Evolutionary conservation across 2,113 vertebrate species (phyloP).

Genomic region (Vulpes ferrilata): DNA sequence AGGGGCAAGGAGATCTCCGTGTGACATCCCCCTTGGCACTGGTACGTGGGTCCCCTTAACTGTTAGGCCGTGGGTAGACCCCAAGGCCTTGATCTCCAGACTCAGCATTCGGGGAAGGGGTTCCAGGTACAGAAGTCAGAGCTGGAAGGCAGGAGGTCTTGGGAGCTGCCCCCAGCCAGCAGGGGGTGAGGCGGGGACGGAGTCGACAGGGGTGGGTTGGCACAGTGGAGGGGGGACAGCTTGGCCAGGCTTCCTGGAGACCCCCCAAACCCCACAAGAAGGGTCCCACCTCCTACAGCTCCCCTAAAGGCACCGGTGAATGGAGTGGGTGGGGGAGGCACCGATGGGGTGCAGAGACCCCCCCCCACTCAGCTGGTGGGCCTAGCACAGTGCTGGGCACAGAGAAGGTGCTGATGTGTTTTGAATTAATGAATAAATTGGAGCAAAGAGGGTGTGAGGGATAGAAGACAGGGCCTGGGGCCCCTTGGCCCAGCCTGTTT

Average conservation of each 20-base stretch:
- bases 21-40: conserved; percentile 69
- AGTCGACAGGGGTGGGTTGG: conserved; percentile 52
- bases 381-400: conserved; percentile 58
- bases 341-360: not conserved
- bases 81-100: conserved; percentile 39
- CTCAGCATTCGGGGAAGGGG: not conserved
- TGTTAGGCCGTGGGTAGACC: not conserved
- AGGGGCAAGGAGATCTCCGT: not conserved
- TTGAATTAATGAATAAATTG: conserved; percentile 26
- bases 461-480: conserved; percentile 1
- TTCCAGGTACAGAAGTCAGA: conserved; percentile 44
- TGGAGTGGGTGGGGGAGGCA: conserved; percentile 16
- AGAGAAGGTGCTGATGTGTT: conserved; percentile 64
- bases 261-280: conserved; percentile 25
- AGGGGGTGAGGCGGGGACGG: conserved; percentile 5
- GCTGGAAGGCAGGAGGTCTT: conserved; percentile 7
- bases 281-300: conserved; percentile 59
- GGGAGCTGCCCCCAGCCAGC: conserved; percentile 68
- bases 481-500: conserved; percentile 61
- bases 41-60: conserved; percentile 51
- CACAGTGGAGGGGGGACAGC: not conserved
- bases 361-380: not conserved
- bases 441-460: conserved; percentile 37
- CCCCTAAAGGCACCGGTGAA: conserved; percentile 73
- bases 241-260: conserved; percentile 46